phyloP scores from a whole-genome alignment of 2,113 vertebrate genomes.

The Ceyx cyanopectus region DNA sequence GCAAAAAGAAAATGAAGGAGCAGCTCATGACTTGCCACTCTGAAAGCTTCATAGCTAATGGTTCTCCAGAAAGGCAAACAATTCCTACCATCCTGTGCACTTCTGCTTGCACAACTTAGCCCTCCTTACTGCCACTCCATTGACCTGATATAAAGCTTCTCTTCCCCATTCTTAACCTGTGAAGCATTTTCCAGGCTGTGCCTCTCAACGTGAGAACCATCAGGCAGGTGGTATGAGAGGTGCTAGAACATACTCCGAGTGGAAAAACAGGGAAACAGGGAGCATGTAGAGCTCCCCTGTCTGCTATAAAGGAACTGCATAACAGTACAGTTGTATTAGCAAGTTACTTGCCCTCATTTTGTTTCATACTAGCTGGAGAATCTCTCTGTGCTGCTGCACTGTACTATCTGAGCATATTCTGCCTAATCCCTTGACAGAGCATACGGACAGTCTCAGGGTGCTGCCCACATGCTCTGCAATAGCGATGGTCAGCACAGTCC shows the following conservation, averaged over 20 bases:
- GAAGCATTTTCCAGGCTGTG: not conserved
- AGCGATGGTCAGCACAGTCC: not conserved
- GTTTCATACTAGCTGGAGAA: not conserved
- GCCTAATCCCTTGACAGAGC: not conserved
- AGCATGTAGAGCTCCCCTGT: accelerated
- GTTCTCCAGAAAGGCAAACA: not conserved
- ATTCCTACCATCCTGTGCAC: not conserved
- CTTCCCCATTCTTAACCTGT: not conserved
- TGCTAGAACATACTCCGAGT: not conserved
- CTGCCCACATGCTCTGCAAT: not conserved
- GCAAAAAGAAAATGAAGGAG: not conserved
- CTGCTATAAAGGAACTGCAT: not conserved
- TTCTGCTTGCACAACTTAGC: not conserved
- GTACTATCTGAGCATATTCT: not conserved
- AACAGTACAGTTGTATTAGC: not conserved
- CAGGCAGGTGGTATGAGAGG: not conserved
- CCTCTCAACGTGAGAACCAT: not conserved
- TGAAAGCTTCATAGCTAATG: not conserved
- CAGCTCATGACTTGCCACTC: not conserved
- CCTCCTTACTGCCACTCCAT: not conserved
- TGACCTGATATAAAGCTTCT: not conserved
- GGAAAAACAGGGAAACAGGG: not conserved
- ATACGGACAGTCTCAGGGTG: not conserved
- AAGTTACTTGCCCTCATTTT: not conserved
- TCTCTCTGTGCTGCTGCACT: not conserved